Evolutionary conservation across 2,888 invertebrate genomes (phyloP).

Genomic region (Mesoligia furuncula): DNA sequence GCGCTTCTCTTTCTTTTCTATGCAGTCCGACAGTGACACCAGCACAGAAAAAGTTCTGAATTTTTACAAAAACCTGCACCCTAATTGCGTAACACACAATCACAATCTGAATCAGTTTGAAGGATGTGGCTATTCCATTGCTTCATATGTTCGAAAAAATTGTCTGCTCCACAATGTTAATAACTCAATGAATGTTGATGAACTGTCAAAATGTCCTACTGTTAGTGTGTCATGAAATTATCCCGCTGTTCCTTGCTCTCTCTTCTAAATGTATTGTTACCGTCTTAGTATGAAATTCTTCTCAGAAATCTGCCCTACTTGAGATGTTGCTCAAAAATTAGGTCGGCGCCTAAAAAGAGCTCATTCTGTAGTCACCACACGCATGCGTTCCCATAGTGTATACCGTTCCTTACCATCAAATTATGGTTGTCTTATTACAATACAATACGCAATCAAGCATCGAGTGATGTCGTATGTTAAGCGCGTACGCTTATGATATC

Average conservation of each 20-base stretch:
- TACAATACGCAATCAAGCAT: slow-evolving; percentile 85
- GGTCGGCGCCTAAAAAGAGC: background rate
- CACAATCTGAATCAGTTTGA: background rate
- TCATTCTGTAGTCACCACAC: slow-evolving; percentile 27
- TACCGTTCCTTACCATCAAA: slow-evolving; percentile 58
- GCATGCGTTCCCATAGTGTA: slow-evolving; percentile 36
- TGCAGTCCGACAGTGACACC: too few relatives aligned
- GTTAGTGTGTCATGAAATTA: background rate
- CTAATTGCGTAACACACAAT: background rate
- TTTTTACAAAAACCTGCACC: background rate
- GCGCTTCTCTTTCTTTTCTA: too few relatives aligned
- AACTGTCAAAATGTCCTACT: background rate
- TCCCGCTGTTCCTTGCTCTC: background rate
- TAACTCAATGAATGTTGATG: too few relatives aligned
- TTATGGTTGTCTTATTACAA: slow-evolving; percentile 79
- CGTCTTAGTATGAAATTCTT: background rate
- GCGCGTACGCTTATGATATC: slow-evolving; percentile 43
- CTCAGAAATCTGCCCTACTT: background rate
- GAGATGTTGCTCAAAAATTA: background rate
- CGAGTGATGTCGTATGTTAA: slow-evolving; percentile 63
- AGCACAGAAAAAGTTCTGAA: too few relatives aligned
- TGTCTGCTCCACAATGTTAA: background rate
- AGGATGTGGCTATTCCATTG: background rate
- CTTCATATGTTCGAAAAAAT: background rate
- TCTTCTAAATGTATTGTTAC: background rate